These are phyloP conservation scores for Ischnus inquisitorius DNA, from an alignment of 2,888 invertebrate species.

Conservation along the genomic window DNA sequence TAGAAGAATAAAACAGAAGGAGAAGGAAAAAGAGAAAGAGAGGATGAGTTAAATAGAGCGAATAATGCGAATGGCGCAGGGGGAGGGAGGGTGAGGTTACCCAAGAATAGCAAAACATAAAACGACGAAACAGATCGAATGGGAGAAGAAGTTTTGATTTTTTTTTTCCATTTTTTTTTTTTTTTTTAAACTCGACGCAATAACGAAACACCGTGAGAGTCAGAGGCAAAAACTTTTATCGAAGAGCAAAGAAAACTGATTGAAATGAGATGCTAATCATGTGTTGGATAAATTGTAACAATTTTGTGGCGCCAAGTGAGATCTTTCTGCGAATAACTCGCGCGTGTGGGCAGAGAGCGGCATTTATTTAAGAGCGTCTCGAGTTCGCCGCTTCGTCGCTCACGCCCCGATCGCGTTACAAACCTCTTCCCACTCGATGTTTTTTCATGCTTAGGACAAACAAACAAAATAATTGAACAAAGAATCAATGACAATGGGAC, in stretches of 20 bases:
- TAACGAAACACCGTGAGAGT: conserved; percentile 42
- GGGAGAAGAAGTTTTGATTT: conserved; percentile 32
- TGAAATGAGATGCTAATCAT: not conserved
- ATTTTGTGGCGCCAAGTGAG: conserved; percentile 8
- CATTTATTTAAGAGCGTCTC: conserved; percentile 31
- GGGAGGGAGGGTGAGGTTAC: conserved; percentile 53
- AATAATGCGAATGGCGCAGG: conserved; percentile 50
- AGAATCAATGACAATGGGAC: conserved; percentile 37
- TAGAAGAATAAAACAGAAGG: conserved; percentile 75
- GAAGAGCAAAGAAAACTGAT: not conserved
- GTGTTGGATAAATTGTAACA: conserved; percentile 1
- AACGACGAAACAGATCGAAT: conserved; percentile 53
- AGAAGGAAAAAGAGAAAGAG: conserved; percentile 62
- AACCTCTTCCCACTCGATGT: conserved; percentile 61
- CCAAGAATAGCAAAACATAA: conserved; percentile 58
- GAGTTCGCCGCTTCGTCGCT: conserved; percentile 44
- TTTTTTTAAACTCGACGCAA: conserved; percentile 31
- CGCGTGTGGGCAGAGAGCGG: not conserved
- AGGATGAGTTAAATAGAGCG: conserved; percentile 53
- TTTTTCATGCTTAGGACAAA: conserved; percentile 44
- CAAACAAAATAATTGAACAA: conserved; percentile 33
- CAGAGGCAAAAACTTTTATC: conserved; percentile 61
- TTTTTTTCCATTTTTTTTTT: conserved; percentile 11
- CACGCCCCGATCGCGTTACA: conserved; percentile 36
- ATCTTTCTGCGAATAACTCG: conserved; percentile 55